Conservation (phyloP, 2,113 vertebrate genomes). For the Gambusia holbrooki region DNA sequence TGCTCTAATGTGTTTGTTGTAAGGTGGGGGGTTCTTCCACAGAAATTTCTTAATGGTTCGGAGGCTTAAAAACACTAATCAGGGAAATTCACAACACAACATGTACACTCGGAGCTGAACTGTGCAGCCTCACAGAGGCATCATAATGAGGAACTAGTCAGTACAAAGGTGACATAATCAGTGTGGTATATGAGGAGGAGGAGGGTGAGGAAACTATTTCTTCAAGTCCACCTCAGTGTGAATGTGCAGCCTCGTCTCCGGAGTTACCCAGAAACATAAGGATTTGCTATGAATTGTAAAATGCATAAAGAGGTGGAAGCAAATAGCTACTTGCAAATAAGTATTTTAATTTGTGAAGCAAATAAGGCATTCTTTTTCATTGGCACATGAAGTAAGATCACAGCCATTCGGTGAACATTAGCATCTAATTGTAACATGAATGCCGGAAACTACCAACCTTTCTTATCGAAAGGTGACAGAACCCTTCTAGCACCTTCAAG, state of each 20-base stretch:
- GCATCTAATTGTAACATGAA: background rate
- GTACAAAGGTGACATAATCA: conserved; percentile 2
- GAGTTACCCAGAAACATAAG: background rate
- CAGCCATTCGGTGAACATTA: background rate
- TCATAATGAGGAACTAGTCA: background rate
- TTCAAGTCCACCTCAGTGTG: background rate
- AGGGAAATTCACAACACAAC: conserved; percentile 5
- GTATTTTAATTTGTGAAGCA: background rate
- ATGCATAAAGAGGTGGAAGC: background rate
- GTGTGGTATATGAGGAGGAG: background rate
- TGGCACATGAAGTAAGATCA: background rate
- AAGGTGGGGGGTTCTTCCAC: background rate
- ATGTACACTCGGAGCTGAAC: conserved; percentile 14
- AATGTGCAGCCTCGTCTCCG: background rate
- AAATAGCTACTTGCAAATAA: background rate
- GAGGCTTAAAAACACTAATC: background rate
- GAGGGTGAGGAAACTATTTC: background rate
- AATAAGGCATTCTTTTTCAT: background rate
- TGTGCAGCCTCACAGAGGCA: conserved; percentile 1
- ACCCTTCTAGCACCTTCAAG: background rate
- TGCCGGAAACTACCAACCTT: background rate
- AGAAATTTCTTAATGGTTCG: background rate
- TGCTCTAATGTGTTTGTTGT: background rate
- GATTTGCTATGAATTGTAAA: background rate
- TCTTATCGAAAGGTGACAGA: conserved; percentile 1